phyloP scores from a whole-genome alignment of 2,888 invertebrate genomes.

The Tipula helvola region DNA sequence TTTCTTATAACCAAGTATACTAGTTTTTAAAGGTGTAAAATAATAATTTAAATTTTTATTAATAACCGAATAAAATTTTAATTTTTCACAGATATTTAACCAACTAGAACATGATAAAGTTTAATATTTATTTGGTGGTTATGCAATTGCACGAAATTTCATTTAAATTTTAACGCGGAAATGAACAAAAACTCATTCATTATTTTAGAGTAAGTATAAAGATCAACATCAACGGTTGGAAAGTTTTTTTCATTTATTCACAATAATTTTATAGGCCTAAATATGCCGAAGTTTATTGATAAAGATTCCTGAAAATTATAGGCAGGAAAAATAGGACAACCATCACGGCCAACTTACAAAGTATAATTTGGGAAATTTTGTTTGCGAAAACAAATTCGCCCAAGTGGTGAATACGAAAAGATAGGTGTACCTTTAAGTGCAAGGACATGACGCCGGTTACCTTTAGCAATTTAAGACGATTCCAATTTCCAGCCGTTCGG shows the following conservation, averaged over 20 bases:
- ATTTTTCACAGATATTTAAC: background rate
- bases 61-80: background rate
- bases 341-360: too few species aligned
- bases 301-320: too few species aligned
- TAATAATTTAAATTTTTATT: background rate
- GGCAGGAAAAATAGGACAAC: too few species aligned
- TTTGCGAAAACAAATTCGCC: too few species aligned
- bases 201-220: background rate
- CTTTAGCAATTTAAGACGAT: too few species aligned
- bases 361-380: too few species aligned
- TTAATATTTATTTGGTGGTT: background rate
- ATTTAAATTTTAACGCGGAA: background rate
- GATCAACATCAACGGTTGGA: background rate
- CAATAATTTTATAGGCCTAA: background rate
- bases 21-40: background rate
- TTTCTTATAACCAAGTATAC: background rate
- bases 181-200: background rate
- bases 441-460: too few species aligned
- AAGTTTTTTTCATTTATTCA: background rate
- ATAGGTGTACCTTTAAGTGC: too few species aligned
- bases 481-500: too few species aligned
- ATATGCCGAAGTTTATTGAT: too few species aligned
- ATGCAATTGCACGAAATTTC: background rate
- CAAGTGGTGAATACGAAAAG: too few species aligned
- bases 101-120: background rate